Evolutionary conservation across 2,888 invertebrate species (phyloP).

Genomic region (Leucophenga montana): DNA sequence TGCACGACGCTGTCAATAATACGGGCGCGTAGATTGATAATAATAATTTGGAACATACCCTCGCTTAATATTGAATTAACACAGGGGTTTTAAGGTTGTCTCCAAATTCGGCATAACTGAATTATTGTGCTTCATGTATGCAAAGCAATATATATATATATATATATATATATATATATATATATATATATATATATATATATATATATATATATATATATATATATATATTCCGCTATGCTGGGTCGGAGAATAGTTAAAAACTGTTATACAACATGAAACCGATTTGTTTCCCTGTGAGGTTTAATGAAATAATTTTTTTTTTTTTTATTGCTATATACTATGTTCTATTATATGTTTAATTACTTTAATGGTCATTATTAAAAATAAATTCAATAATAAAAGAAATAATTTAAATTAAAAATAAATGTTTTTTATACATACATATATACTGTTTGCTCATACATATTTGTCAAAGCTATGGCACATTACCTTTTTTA

Average conservation of each 20-base stretch:
- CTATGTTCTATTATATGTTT: too few species aligned
- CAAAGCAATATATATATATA: not conserved
- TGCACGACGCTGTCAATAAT: not conserved
- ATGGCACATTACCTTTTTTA: too few species aligned
- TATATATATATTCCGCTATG: too few species aligned
- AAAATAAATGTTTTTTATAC: not conserved
- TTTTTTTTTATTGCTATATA: not conserved
- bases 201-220: too few species aligned
- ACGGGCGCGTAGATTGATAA: not conserved
- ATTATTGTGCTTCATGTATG: not conserved
- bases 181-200: too few species aligned
- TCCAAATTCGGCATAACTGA: not conserved
- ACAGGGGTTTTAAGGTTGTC: not conserved
- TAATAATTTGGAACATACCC: not conserved
- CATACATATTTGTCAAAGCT: too few species aligned
- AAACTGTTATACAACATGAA: too few species aligned
- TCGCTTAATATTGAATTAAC: not conserved
- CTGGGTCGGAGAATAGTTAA: too few species aligned
- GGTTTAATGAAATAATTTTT: not conserved
- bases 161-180: too few species aligned
- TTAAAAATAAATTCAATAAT: constrained; percentile 5
- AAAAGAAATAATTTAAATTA: not conserved
- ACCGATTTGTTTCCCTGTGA: not conserved
- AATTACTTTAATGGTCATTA: not conserved
- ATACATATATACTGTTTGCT: too few species aligned